These are phyloP conservation scores for Neogale vison DNA, from an alignment of 2,113 vertebrate species.

Conservation along the genomic window DNA sequence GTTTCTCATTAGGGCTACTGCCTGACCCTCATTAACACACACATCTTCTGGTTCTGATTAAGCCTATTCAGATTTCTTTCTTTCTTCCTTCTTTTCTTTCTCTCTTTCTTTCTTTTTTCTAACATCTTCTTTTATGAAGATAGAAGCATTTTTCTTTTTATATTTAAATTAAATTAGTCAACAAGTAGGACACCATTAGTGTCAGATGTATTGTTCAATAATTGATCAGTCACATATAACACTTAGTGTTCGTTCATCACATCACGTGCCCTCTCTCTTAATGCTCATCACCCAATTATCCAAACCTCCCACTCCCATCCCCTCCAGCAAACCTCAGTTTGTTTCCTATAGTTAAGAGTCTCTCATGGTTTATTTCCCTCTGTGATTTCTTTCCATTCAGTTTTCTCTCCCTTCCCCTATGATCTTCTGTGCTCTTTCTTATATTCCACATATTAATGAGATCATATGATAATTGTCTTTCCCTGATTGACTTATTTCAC, in stretches of 20 bases:
- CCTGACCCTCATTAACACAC: neutral
- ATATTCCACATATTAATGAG: neutral
- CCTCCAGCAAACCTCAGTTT: neutral
- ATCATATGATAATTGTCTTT: neutral
- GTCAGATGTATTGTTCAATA: neutral
- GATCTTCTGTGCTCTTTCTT: neutral
- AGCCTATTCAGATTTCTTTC: neutral
- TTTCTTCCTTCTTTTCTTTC: no score
- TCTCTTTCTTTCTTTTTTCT: neutral
- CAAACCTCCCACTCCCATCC: neutral
- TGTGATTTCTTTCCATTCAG: neutral
- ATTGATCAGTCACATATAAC: neutral
- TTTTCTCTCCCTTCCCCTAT: neutral
- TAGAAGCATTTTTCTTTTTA: neutral
- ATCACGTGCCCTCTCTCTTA: neutral
- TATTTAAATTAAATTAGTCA: neutral
- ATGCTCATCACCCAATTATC: neutral
- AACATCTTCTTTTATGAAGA: neutral
- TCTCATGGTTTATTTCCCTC: neutral
- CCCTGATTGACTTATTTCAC: neutral
- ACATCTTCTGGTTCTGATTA: slow-evolving; percentile 35
- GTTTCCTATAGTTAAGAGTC: neutral
- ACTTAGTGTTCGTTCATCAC: neutral
- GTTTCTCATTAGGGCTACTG: neutral
- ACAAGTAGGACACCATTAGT: neutral